Evolutionary conservation across 2,888 invertebrate genomes (phyloP), one percentile per base, ranked within the genome.

Genomic region (Polietes domitor): DNA sequence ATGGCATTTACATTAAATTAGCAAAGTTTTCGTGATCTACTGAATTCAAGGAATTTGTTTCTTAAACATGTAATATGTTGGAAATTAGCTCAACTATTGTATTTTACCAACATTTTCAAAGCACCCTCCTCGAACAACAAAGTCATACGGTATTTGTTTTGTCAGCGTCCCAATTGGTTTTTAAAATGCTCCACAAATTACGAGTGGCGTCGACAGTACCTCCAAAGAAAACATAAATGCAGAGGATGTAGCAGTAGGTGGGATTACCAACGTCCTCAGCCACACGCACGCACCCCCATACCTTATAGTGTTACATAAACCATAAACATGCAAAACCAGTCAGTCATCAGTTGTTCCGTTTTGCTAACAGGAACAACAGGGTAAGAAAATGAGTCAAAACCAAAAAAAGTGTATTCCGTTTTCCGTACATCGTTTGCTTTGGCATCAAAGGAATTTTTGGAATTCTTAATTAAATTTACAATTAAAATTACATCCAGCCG

Each of bases 391-490:
- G 21, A 65, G 17, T 61, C 73, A 12, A 63, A 76, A 43, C 68
- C 24, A 68, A 68, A 43, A 79, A 82, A 85, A 82, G 84, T 32
- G 10, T 28, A 55, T 21, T 50, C 21, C 47, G 47, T 72, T 9
- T 17, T 50, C 65, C 50, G 9, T 47, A 73, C 58, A 80, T 19
- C 43, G 15, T 73, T 73, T 41, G 73, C 73, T 32, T 24, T 86
- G 85, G 87, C 86, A 87, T 89, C 88, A 88, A 89, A 89, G 88
- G 89, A 89, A 89, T 89, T 86, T 88, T 83, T 82, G 87, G 89
- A 88, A 89, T 89, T 87, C 89, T 89, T 89, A 89, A 89, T 89
- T 89, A 89, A 89, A 89, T 89, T 89, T 88, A 88, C 88, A 89
- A 89, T 89, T 89, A 89, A 89, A 89, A 88, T 88, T 88, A 86